phyloP scores from a whole-genome alignment of 2,113 vertebrate genomes.

The Myxocyprinus asiaticus region DNA sequence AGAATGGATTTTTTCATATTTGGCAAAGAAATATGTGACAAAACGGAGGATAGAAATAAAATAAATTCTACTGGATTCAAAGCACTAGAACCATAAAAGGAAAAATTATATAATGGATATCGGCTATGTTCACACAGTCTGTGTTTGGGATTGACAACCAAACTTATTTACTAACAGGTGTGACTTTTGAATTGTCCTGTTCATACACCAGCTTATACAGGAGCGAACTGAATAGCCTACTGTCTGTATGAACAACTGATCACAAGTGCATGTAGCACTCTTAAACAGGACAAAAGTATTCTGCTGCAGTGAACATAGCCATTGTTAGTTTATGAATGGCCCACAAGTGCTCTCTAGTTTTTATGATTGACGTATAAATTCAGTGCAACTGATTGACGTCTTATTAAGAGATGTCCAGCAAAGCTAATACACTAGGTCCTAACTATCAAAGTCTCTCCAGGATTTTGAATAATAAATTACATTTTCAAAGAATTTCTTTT shows the following conservation, averaged over 20 bases:
- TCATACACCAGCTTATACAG: no score
- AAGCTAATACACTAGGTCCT: neutral
- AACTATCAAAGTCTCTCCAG: neutral
- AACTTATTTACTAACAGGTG: no score
- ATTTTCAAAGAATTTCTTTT: neutral
- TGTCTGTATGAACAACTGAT: no score
- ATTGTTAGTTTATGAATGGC: constrained; percentile 1
- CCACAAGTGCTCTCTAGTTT: neutral
- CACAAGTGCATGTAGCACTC: no score
- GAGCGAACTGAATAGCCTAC: no score
- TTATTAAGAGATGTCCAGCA: constrained; percentile 17
- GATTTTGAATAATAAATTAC: constrained; percentile 16
- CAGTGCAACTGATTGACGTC: neutral
- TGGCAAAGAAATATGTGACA: neutral
- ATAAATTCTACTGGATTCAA: neutral
- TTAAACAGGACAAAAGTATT: no score
- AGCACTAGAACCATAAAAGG: neutral
- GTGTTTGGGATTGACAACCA: no score
- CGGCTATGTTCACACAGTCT: no score
- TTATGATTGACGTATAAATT: neutral
- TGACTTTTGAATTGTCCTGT: no score
- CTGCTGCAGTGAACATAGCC: no score
- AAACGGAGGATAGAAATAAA: neutral
- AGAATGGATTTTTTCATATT: constrained; percentile 2
- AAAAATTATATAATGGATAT: neutral